Conservation (phyloP, 2,888 invertebrate species). For the Acronicta aceris region DNA sequence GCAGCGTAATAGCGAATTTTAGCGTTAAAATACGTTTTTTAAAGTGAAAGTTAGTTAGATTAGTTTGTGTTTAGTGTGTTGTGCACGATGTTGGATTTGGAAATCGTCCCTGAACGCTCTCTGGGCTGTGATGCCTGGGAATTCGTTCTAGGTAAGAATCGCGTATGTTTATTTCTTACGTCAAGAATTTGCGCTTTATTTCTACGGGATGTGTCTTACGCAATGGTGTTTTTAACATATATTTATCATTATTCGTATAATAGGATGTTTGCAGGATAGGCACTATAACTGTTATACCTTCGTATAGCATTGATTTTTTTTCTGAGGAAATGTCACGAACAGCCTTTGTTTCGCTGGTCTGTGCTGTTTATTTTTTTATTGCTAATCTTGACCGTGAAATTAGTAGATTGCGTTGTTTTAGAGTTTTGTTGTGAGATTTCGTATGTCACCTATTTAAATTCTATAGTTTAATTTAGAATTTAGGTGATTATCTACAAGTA, state of each 20-base stretch:
- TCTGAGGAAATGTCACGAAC: conserved; percentile 69
- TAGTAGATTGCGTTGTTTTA: conserved; percentile 75
- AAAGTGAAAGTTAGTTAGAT: conserved; percentile 85
- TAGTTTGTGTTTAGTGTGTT: conserved; percentile 95
- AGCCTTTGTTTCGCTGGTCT: conserved; percentile 79
- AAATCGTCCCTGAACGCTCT: conserved; percentile 98
- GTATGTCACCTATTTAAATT: conserved; percentile 24
- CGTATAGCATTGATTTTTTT: conserved; percentile 80
- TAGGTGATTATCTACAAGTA: conserved; percentile 16
- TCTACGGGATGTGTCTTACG: conserved; percentile 81
- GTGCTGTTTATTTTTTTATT: conserved; percentile 82
- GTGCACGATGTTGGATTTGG: conserved; percentile 97
- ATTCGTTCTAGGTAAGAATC: conserved; percentile 96
- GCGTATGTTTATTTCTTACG: conserved; percentile 83
- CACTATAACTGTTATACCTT: conserved; percentile 23
- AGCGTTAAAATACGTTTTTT: conserved; percentile 77
- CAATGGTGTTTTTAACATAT: conserved; percentile 73
- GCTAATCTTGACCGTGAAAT: conserved; percentile 87
- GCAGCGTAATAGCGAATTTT: conserved; percentile 85
- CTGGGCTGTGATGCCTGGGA: conserved; percentile 99
- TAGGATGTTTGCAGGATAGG: conserved; percentile 28
- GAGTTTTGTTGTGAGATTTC: conserved; percentile 60
- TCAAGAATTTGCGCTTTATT: conserved; percentile 89
- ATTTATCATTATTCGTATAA: conserved; percentile 42
- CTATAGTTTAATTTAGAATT: background rate